Evolutionary conservation across 2,113 vertebrate genomes (phyloP).

Genomic region (Pelecanus crispus): DNA sequence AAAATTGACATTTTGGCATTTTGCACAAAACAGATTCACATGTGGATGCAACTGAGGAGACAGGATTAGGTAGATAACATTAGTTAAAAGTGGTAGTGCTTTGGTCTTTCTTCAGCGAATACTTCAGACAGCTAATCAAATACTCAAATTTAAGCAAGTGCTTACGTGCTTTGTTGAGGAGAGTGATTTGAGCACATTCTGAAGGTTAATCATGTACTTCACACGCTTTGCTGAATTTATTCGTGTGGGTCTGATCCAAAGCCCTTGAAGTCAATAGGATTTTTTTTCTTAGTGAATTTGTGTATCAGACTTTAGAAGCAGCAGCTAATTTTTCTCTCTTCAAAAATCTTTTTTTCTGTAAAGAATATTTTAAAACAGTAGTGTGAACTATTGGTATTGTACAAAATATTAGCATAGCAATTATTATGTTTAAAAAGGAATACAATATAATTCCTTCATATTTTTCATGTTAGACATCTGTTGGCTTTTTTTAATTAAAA

Average conservation of each 20-base stretch:
- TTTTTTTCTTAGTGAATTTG: neutral
- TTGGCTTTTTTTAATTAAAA: conserved; percentile 31
- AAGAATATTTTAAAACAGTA: neutral
- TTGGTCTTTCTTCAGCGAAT: conserved; percentile 4
- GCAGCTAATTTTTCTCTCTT: neutral
- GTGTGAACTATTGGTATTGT: neutral
- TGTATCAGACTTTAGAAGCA: neutral
- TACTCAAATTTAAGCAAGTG: conserved; percentile 20
- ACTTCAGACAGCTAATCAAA: conserved; percentile 48
- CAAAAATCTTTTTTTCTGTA: neutral
- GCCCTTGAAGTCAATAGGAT: neutral
- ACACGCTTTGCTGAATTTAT: conserved; percentile 5
- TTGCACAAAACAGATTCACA: neutral
- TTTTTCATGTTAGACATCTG: conserved; percentile 14
- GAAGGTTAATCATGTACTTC: conserved; percentile 51
- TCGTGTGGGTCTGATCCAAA: conserved; percentile 22
- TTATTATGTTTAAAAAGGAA: conserved; percentile 27
- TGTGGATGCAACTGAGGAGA: neutral
- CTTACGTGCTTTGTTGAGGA: conserved; percentile 4
- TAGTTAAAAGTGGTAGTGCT: neutral
- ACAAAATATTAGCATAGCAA: neutral
- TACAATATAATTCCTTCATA: neutral
- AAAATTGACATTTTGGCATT: neutral
- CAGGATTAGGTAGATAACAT: neutral
- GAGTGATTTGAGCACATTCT: conserved; percentile 2